phyloP scores from a whole-genome alignment of 2,888 invertebrate species.

The Philereme transversata region DNA sequence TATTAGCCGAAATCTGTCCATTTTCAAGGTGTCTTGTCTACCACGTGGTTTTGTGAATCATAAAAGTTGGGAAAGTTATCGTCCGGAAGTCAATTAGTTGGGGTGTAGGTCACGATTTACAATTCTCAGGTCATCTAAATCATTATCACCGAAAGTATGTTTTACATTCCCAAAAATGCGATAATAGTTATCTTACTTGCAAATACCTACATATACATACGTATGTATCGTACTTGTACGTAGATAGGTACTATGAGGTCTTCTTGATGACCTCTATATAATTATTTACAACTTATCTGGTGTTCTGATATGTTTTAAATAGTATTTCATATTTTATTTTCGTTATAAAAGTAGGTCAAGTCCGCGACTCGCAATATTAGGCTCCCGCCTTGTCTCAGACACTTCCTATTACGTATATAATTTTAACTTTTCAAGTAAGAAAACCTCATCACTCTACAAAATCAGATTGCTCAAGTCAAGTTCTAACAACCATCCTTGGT shows the following conservation, averaged over 20 bases:
- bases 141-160: conserved; percentile 18
- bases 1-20: too few species aligned
- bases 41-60: conserved; percentile 13
- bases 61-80: conserved; percentile 19
- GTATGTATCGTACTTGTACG: too few species aligned
- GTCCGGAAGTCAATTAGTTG: conserved; percentile 2
- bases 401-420: not conserved
- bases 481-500: not conserved
- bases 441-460: not conserved
- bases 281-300: not conserved
- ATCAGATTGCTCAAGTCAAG: not conserved
- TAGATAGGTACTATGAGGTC: not conserved
- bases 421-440: not conserved
- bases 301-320: conserved; percentile 5
- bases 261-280: not conserved
- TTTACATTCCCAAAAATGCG: conserved; percentile 11
- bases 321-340: conserved; percentile 9
- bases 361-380: conserved; percentile 7
- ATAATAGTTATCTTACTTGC: not conserved
- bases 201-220: conserved; percentile 1
- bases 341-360: conserved; percentile 24
- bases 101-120: conserved; percentile 19
- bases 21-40: not conserved
- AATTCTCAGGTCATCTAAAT: conserved; percentile 26
- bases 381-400: conserved; percentile 4